Evolutionary conservation across 2,113 vertebrate species (phyloP).

Genomic region (human): GRCh38 chr22:34104001-34104500

Average conservation of each 20-base stretch:
- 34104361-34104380: background rate
- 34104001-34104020: slow-evolving; percentile 82
- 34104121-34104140: slow-evolving; percentile 54
- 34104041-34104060: slow-evolving; percentile 81
- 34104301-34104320: background rate
- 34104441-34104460: background rate
- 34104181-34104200: background rate
- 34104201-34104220: background rate
- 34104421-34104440: slow-evolving; percentile 28
- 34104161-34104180: background rate
- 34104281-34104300: background rate
- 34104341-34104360: background rate
- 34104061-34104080: background rate
- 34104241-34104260: background rate
- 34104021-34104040: slow-evolving; percentile 84
- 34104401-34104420: slow-evolving; percentile 8
- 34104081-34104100: slow-evolving; percentile 58
- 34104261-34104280: background rate
- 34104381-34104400: slow-evolving; percentile 40
- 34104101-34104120: slow-evolving; percentile 68
- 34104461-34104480: background rate
- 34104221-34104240: background rate
- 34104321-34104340: slow-evolving; percentile 14
- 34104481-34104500: background rate
- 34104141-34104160: slow-evolving; percentile 2